These are phyloP conservation scores for Atherinomorus stipes DNA, from an alignment of 2,113 vertebrate genomes.

Conservation along the genomic window DNA sequence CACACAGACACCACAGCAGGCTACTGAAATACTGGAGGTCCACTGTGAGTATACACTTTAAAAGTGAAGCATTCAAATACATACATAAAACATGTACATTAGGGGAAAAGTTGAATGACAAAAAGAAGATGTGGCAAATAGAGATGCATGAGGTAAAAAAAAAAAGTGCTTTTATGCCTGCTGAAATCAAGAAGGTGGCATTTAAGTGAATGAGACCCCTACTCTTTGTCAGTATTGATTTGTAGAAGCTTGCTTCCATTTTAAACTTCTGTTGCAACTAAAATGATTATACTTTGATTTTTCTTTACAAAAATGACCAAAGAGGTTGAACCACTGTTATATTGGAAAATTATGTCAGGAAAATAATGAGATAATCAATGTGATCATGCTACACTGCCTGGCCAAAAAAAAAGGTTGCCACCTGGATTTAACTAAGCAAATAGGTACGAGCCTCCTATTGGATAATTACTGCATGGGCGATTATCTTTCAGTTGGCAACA, in stretches of 20 bases:
- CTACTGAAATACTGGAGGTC: constrained; percentile 96
- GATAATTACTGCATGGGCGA: no score
- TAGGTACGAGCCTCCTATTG: no score
- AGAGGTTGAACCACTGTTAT: no score
- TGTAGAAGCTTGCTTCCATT: neutral
- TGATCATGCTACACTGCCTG: no score
- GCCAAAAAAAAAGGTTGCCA: no score
- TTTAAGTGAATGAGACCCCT: neutral
- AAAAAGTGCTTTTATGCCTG: neutral
- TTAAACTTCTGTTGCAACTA: neutral
- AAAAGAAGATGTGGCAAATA: neutral
- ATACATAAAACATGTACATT: constrained; percentile 12
- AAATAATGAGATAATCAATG: neutral
- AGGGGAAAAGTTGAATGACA: neutral
- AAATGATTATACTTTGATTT: no score
- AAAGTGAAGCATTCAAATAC: constrained; percentile 10
- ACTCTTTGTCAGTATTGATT: constrained; percentile 3
- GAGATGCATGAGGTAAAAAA: neutral
- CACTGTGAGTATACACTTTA: constrained; percentile 92
- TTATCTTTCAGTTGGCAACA: no score
- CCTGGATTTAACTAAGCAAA: no score
- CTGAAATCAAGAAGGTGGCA: constrained; percentile 1
- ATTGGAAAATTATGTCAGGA: neutral
- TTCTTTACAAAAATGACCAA: no score
- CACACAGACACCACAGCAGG: constrained; percentile 90